These are phyloP conservation scores for Nemurella pictetii DNA, from an alignment of 2,888 invertebrate species.

Conservation along the genomic window DNA sequence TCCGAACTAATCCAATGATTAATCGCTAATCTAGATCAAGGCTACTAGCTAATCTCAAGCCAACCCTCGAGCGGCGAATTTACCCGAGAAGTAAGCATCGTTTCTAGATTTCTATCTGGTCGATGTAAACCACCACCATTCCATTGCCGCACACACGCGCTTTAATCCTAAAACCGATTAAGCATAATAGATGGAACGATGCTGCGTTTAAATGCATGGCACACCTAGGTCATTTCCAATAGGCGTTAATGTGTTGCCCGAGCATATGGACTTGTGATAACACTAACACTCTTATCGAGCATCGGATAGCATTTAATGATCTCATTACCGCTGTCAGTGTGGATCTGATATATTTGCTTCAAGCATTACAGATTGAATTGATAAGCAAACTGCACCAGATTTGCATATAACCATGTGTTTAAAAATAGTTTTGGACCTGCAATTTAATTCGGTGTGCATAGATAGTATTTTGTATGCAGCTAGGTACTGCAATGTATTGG, in stretches of 20 bases:
- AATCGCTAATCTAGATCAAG: slow-evolving; percentile 38
- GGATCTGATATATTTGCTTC: neutral
- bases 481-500: neutral
- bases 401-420: neutral
- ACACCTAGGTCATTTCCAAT: neutral
- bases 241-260: neutral
- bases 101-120: neutral
- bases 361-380: neutral
- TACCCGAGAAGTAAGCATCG: neutral
- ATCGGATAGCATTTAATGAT: neutral
- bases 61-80: neutral
- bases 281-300: neutral
- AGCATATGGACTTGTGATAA: neutral
- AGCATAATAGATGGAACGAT: neutral
- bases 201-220: neutral
- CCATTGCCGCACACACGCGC: neutral
- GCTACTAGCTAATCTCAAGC: neutral
- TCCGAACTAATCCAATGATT: slow-evolving; percentile 38
- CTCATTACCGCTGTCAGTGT: neutral
- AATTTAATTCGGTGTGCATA: neutral
- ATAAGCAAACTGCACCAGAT: neutral
- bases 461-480: neutral
- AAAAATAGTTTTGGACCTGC: neutral
- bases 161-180: neutral
- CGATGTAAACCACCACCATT: neutral